Evolutionary conservation across 1,140 invertebrate species (phyloP), one percentile per base, ranked within the genome.

Genomic region (Mycetomoellerius zeteki): DNA sequence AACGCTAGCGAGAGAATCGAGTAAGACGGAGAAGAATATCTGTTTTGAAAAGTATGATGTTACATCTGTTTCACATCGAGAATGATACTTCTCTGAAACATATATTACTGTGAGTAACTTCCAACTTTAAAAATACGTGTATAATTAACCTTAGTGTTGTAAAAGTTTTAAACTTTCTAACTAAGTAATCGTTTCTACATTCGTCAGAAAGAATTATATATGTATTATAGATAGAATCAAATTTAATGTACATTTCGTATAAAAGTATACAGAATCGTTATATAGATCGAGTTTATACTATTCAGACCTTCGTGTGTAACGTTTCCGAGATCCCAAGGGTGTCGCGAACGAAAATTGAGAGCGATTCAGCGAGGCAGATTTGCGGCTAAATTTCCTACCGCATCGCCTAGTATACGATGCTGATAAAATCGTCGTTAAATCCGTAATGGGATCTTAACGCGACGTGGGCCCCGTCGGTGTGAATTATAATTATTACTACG

Each of bases 401-500:
- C 71, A n/a, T 67, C 43, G 37, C 16, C 86, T 88, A 33, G 85
- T 85, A 81, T 88, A 90, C 88, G 86, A 73, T 21, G 33, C 64
- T 60, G 91, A 93, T 92, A 91, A 92, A 84, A 93, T 92, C 90
- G 56, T 87, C 56, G 75, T 88, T 87, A 67, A 75, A 88, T 89
- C 69, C 88, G 90, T 93, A 93, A 93, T 93, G 91, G 89, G 90
- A 90, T 92, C 90, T 92, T 91, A 93, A 92, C 91, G 90, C 89
- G 88, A 90, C 75, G 77, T 73, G 69, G 81, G 56, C 77, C 77
- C 73, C 82, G 81, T 67, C 78, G 76, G 60, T 65, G 81, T 89
- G 91, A 93, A 92, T 93, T 92, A 92, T 92, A 88, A 89, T 92
- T 88, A 92, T 91, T 90, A 88, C 87, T 47, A 73, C 54, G 71